Conservation (phyloP, 2,113 vertebrate genomes). For the Donacobius atricapilla region DNA sequence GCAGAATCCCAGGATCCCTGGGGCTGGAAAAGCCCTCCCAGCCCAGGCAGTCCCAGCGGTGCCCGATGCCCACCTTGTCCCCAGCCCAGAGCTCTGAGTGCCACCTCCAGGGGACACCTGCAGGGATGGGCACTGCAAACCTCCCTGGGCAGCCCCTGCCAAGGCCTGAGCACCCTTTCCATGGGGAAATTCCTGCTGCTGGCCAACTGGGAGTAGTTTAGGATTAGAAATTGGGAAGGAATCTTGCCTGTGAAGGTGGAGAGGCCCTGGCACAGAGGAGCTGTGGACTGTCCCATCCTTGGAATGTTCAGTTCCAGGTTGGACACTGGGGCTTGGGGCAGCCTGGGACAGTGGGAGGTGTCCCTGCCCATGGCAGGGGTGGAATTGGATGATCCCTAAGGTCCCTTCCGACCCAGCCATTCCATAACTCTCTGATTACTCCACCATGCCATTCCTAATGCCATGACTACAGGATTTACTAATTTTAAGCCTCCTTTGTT, state of each 20-base stretch:
- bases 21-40: not conserved
- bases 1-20: not conserved
- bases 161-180: not conserved
- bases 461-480: not conserved
- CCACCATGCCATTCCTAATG: not conserved
- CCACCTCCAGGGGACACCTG: not conserved
- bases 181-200: not conserved
- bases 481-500: conserved; percentile 24
- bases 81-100: not conserved
- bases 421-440: not conserved
- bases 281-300: not conserved
- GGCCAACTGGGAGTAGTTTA: not conserved
- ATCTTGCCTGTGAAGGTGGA: not conserved
- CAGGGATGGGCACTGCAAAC: not conserved
- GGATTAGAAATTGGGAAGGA: not conserved
- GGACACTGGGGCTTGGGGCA: not conserved
- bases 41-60: accelerated
- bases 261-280: not conserved
- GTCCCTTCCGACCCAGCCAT: not conserved
- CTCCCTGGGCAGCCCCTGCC: not conserved
- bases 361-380: not conserved
- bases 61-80: not conserved
- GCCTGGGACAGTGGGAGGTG: not conserved
- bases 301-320: not conserved
- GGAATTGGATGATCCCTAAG: accelerated